Evolutionary conservation across 2,797 vertebrate genomes (phyloP).

Genomic region (Clarias laeviceps): DNA sequence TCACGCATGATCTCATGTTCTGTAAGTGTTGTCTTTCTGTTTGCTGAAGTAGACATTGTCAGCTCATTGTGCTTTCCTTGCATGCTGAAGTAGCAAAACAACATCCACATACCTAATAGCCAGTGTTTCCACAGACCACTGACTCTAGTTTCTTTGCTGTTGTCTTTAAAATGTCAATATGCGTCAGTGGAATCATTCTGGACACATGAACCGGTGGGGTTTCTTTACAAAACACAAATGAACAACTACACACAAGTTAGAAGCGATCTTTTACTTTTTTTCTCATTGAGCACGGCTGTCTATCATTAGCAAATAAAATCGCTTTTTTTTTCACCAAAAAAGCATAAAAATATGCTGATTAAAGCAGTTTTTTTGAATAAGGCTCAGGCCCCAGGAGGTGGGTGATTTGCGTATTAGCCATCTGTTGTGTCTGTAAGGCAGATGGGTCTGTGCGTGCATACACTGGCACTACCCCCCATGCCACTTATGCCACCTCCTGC

Average conservation of each 20-base stretch:
- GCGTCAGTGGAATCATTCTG: not conserved
- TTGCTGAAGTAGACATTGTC: not conserved
- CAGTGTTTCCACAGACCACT: not conserved
- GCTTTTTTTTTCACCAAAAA: not conserved
- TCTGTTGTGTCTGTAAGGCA: conserved; percentile 53
- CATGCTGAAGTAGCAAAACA: not conserved
- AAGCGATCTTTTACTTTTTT: not conserved
- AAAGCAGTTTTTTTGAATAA: conserved; percentile 8
- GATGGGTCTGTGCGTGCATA: conserved; percentile 44
- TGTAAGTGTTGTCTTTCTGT: not conserved
- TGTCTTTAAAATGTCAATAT: not conserved
- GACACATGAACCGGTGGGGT: not conserved
- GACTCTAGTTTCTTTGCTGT: not conserved
- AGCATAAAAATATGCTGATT: not conserved
- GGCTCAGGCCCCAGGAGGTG: conserved; percentile 21
- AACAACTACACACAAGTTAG: not conserved
- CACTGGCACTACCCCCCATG: conserved; percentile 16
- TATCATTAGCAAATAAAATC: not conserved
- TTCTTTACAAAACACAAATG: not conserved
- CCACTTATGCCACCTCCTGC: conserved; percentile 16
- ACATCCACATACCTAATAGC: not conserved
- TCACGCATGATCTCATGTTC: not conserved
- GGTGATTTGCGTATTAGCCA: conserved; percentile 39
- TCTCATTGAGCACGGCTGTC: not conserved
- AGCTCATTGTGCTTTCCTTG: not conserved